These are phyloP conservation scores for Quadriops clusia DNA, from an alignment of 2,888 invertebrate genomes.

Conservation along the genomic window DNA sequence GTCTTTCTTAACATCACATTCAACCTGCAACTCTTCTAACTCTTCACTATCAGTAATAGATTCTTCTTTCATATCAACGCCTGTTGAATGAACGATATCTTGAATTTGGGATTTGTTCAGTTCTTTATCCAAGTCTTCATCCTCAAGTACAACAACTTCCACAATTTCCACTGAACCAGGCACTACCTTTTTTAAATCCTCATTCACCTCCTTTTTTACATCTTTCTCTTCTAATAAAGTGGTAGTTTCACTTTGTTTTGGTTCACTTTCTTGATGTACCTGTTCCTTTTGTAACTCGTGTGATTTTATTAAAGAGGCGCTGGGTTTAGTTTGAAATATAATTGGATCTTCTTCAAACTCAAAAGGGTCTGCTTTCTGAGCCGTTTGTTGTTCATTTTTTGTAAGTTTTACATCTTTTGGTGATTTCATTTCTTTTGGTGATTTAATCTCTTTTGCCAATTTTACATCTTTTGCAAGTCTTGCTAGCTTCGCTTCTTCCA, in stretches of 20 bases:
- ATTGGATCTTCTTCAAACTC: constrained; percentile 35
- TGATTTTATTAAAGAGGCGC: constrained; percentile 11
- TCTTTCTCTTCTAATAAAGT: constrained; percentile 8
- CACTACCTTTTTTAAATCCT: constrained; percentile 20
- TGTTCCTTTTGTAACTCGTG: constrained; percentile 16
- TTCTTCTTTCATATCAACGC: constrained; percentile 8
- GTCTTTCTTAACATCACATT: constrained; percentile 20
- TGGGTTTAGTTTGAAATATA: constrained; percentile 12
- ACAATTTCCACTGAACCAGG: constrained; percentile 33
- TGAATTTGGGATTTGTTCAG: constrained; percentile 31
- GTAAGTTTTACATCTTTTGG: constrained; percentile 17
- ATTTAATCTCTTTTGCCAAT: constrained; percentile 1
- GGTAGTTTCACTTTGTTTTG: constrained; percentile 5
- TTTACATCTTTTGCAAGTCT: neutral
- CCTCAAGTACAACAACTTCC: constrained; percentile 36
- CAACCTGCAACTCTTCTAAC: constrained; percentile 15
- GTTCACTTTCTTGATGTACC: constrained; percentile 12
- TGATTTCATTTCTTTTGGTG: constrained; percentile 4
- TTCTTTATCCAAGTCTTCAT: constrained; percentile 29
- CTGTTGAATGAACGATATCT: constrained; percentile 28
- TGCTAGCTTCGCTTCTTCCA: constrained; percentile 2
- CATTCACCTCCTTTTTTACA: constrained; percentile 19
- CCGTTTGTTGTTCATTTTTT: constrained; percentile 17
- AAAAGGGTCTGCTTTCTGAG: constrained; percentile 33
- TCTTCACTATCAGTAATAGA: constrained; percentile 9